Percentiles rank a stretch among this genome's conserved stretches.
Conservation (phyloP, 64 coral and sea anemone species). For the Montipora capricornis region DNA sequence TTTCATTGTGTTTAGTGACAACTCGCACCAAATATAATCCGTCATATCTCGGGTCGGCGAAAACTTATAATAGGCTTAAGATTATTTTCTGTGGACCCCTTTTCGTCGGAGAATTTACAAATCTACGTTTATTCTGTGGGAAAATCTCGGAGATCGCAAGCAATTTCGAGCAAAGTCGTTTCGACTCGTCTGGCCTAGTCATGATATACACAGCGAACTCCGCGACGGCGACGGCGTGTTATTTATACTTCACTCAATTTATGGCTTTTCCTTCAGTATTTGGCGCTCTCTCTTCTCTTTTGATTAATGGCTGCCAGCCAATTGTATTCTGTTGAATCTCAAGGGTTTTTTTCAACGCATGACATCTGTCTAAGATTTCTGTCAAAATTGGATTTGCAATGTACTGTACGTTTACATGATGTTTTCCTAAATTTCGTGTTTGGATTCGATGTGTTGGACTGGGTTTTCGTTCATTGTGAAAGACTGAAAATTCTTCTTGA, state of each 20-base stretch:
- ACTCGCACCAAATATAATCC: constrained; percentile 50
- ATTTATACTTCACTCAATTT: constrained; percentile 25
- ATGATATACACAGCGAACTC: no score
- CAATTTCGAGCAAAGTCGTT: constrained; percentile 21
- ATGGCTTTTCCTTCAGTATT: constrained; percentile 41
- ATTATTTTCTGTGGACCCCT: constrained; percentile 45
- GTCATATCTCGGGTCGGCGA: constrained; percentile 17
- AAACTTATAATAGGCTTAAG: constrained; percentile 43
- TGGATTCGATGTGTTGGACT: neutral
- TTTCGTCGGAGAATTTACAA: constrained; percentile 50
- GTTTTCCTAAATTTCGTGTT: neutral
- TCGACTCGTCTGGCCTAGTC: neutral
- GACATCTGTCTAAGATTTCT: constrained; percentile 29
- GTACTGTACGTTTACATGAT: neutral
- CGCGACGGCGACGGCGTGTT: neutral
- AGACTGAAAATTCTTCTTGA: neutral
- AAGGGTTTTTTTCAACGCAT: neutral
- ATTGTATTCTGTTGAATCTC: constrained; percentile 54
- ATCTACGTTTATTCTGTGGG: constrained; percentile 7
- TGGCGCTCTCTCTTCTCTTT: constrained; percentile 27
- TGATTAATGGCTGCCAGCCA: constrained; percentile 50
- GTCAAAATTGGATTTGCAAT: constrained; percentile 26
- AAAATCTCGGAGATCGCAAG: neutral
- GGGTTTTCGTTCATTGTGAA: neutral
- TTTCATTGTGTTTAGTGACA: constrained; percentile 58